Percentiles rank a stretch among this genome's conserved stretches.
These are phyloP conservation scores for Alviniconcha marisindica DNA, from an alignment of 1,140 invertebrate genomes.

Conservation along the genomic window DNA sequence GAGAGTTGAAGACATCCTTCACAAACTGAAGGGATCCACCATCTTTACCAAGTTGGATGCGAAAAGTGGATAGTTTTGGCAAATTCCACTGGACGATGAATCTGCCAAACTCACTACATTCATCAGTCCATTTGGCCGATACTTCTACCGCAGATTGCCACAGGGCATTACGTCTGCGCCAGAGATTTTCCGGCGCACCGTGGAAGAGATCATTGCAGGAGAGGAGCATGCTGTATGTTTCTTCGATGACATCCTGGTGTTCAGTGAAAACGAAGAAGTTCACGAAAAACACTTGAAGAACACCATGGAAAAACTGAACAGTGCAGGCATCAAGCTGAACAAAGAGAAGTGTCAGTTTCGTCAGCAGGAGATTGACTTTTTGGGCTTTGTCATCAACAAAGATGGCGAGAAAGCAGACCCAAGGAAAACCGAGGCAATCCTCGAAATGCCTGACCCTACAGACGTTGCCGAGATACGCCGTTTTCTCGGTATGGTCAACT, in stretches of 20 bases:
- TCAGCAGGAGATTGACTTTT: conserved; percentile 43
- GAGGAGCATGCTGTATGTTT: conserved; percentile 25
- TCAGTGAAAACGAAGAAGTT: too few relatives aligned
- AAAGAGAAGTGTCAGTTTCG: too few relatives aligned
- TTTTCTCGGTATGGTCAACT: conserved; percentile 33
- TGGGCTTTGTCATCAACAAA: conserved; percentile 54
- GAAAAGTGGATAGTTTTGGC: conserved; percentile 44
- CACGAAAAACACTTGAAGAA: too few relatives aligned
- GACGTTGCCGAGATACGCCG: conserved; percentile 5
- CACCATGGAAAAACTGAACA: too few relatives aligned
- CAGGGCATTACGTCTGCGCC: conserved; percentile 70
- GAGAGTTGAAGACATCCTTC: conserved; percentile 43
- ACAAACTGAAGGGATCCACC: conserved; percentile 67
- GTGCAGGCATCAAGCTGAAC: too few relatives aligned
- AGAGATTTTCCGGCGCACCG: too few relatives aligned
- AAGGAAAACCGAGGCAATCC: conserved; percentile 26
- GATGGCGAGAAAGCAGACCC: conserved; percentile 54
- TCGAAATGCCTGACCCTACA: background rate
- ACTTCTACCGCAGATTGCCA: conserved; percentile 71
- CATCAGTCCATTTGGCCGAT: conserved; percentile 73
- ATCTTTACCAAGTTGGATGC: conserved; percentile 48
- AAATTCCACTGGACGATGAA: conserved; percentile 42
- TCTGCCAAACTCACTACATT: conserved; percentile 48
- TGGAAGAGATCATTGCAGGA: conserved; percentile 42
- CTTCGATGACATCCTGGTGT: conserved; percentile 66